phyloP scores from a whole-genome alignment of 2,888 invertebrate genomes.

The Teinopalpus imperialis region DNA sequence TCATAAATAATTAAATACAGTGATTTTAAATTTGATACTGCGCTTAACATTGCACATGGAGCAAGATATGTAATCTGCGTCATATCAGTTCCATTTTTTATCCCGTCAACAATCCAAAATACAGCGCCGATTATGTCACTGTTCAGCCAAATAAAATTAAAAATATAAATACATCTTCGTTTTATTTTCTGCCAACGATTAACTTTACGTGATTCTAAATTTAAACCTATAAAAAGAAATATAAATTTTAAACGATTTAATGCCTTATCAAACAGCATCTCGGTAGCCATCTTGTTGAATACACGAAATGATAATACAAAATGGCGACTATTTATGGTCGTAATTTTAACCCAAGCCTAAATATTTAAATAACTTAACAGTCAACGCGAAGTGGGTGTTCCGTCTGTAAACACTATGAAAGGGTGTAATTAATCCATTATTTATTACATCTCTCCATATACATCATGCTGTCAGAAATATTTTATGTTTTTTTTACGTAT shows the following conservation, averaged over 20 bases:
- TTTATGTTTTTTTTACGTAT: no score
- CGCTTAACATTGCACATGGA: conserved; percentile 38
- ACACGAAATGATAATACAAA: not conserved
- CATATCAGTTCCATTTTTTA: conserved; percentile 36
- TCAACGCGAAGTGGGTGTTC: not conserved
- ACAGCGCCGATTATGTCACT: conserved; percentile 32
- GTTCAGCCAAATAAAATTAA: conserved; percentile 40
- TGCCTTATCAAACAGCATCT: not conserved
- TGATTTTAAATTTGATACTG: conserved; percentile 39
- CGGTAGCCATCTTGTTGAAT: conserved; percentile 6
- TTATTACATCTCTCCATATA: conserved; percentile 1
- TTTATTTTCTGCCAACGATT: conserved; percentile 25
- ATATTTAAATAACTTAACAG: conserved; percentile 13
- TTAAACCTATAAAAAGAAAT: conserved; percentile 10
- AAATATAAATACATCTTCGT: conserved; percentile 35
- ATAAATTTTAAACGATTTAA: conserved; percentile 17
- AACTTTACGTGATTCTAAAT: conserved; percentile 8
- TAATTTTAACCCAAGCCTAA: no score
- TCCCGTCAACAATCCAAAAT: conserved; percentile 34
- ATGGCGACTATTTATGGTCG: conserved; percentile 8
- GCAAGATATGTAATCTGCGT: conserved; percentile 42
- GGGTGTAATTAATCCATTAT: conserved; percentile 15
- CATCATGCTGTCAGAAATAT: no score
- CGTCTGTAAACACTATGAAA: conserved; percentile 12
- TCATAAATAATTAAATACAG: conserved; percentile 34